phyloP scores from a whole-genome alignment of 2,888 invertebrate genomes.

The Mycogona germanica region DNA sequence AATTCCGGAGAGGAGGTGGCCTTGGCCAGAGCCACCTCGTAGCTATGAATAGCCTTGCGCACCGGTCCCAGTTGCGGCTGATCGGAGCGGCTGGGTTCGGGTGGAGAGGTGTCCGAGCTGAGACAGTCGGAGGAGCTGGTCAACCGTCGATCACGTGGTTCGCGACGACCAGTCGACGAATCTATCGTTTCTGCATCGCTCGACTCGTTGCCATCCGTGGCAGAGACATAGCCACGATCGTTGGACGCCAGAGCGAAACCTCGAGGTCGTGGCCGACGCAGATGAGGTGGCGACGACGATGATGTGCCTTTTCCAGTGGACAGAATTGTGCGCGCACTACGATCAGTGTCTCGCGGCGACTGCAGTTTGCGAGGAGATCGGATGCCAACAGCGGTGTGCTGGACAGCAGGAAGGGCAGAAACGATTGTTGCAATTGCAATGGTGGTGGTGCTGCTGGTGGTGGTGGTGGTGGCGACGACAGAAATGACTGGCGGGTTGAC shows the following conservation, averaged over 20 bases:
- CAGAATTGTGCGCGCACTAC: not conserved
- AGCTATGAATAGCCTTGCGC: slow-evolving; percentile 13
- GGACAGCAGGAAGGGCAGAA: slow-evolving; percentile 14
- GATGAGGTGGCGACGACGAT: not conserved
- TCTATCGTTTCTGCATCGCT: not conserved
- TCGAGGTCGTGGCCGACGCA: not conserved
- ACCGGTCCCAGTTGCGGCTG: not conserved
- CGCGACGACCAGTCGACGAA: not conserved
- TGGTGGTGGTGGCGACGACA: not conserved
- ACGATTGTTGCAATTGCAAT: too few species aligned
- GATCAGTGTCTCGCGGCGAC: not conserved
- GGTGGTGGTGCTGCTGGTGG: not conserved
- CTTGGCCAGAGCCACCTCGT: slow-evolving; percentile 15
- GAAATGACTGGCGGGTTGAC: slow-evolving; percentile 1
- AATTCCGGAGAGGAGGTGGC: slow-evolving; percentile 18
- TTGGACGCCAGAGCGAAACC: not conserved
- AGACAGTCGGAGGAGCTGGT: not conserved
- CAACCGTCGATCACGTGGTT: not conserved
- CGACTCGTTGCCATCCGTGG: not conserved
- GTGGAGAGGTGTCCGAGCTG: not conserved
- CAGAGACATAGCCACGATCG: not conserved
- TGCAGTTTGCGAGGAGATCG: not conserved
- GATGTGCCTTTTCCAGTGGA: not conserved
- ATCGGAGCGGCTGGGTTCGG: not conserved
- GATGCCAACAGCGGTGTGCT: not conserved